phyloP scores from a whole-genome alignment of 2,888 invertebrate genomes.

The Cephus pygmeus region DNA sequence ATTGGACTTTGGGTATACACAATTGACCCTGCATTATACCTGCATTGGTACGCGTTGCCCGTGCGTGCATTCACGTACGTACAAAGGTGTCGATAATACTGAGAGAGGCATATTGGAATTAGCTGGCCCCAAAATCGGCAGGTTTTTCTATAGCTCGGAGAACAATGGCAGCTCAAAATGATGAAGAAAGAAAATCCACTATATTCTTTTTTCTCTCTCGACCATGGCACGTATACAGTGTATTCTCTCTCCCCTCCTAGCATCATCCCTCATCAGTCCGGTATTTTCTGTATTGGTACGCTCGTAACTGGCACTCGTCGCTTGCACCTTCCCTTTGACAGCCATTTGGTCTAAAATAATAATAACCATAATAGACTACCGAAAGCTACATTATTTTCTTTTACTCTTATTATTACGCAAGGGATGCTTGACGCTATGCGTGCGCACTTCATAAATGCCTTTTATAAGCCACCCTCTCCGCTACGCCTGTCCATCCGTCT shows the following conservation, averaged over 20 bases:
- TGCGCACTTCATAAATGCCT: not conserved
- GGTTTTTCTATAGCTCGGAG: not conserved
- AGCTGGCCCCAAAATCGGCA: not conserved
- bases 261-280: not conserved
- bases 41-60: not conserved
- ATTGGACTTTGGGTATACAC: not conserved
- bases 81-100: not conserved
- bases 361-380: not conserved
- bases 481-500: not conserved
- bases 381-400: not conserved
- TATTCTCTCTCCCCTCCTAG: not conserved
- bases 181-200: not conserved
- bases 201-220: not conserved
- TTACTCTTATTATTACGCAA: not conserved
- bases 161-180: not conserved
- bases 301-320: not conserved
- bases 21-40: not conserved
- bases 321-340: not conserved
- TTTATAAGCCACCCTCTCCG: not conserved
- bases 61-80: not conserved
- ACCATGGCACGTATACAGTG: not conserved
- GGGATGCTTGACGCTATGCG: not conserved
- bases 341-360: not conserved
- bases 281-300: not conserved
- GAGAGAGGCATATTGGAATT: not conserved